Base-by-base conservation (phyloP, 2,888 invertebrate genomes). In the Drosophila recens region DNA sequence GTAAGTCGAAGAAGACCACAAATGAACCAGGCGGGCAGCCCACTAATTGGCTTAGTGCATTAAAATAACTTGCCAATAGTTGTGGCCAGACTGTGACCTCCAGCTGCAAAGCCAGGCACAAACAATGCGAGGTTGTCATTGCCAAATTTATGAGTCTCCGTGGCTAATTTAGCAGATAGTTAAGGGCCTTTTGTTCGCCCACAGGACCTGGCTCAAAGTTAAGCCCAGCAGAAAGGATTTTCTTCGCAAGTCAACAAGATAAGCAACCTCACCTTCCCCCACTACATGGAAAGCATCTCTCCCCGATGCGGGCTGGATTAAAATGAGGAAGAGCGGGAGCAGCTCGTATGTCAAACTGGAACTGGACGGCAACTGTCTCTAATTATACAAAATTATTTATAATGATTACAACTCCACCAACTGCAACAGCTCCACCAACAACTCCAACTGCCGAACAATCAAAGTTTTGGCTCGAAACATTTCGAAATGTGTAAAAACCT, bases 121-220 rank as follows among this genome's bases (percentile, higher is more conserved):
- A 72, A 79, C 80, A 87, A 82, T 78, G 84, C 70, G 58, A 61
- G 69, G 87, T 69, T 89, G 87, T 87, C 80, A 83, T 83, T 87
- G 81, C 62, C 71, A 79, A 90, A 90, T 90, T 90, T 90, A 90
- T 89, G 84, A 81, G 82, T 52, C 89, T 87, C 87, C 90, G 89
- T 84, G 89, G 90, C 89, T 82, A 82, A 90, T 90, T 88, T 88
- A 79, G 72, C 82, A 78, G 85, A 87, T 82, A 87, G 75, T 67
- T 48, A 38, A 71, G 77, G 79, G 67, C 64, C 74, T 67, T 72
- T 80, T 83, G 79, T 82, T 40, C 65, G 72, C 34, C 54, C 63
- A 54, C 71, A 75, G 70, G 61, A 51, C 30, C 65, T 49, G 63
- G 52, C 62, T 64, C 58, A 68, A 49, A 46, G 43, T 67, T 83